Percentiles rank a stretch among this genome's conserved stretches.
Evolutionary conservation across 2,797 vertebrate species (phyloP).

Genomic region (Coregonus suidteri): DNA sequence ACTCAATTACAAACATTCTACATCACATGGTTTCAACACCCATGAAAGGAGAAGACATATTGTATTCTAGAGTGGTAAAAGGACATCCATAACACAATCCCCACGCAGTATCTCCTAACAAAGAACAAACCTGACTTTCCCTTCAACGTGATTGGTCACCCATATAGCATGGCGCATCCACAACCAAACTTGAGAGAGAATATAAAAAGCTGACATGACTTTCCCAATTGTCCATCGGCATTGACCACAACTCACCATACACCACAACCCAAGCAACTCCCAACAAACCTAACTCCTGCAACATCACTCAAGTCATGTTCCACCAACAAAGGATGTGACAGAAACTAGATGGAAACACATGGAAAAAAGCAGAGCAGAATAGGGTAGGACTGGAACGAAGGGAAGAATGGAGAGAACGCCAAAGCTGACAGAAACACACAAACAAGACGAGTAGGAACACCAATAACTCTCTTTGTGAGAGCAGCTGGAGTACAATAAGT

Average conservation of each 20-base stretch:
- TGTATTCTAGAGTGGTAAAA: neutral
- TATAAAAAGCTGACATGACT: too few relatives aligned
- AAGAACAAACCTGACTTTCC: neutral
- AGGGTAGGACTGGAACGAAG: neutral
- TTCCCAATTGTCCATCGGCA: neutral
- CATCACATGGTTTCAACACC: too few relatives aligned
- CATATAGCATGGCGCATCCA: neutral
- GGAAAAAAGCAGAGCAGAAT: neutral
- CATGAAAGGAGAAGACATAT: too few relatives aligned
- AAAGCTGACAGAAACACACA: slow-evolving; percentile 30
- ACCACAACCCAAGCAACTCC: neutral
- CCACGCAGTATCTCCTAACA: neutral
- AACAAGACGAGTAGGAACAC: slow-evolving; percentile 54
- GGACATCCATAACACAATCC: neutral
- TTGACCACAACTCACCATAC: neutral
- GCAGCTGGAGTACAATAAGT: slow-evolving; percentile 16
- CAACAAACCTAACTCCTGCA: neutral
- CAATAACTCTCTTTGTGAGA: slow-evolving; percentile 59
- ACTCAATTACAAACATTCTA: slow-evolving; percentile 4
- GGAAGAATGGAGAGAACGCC: slow-evolving; percentile 25
- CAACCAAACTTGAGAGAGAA: neutral
- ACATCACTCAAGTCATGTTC: neutral
- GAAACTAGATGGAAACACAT: neutral
- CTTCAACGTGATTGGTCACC: neutral
- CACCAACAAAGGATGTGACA: neutral